phyloP scores from a whole-genome alignment of 2,113 vertebrate species.

The Eurypyga helias region DNA sequence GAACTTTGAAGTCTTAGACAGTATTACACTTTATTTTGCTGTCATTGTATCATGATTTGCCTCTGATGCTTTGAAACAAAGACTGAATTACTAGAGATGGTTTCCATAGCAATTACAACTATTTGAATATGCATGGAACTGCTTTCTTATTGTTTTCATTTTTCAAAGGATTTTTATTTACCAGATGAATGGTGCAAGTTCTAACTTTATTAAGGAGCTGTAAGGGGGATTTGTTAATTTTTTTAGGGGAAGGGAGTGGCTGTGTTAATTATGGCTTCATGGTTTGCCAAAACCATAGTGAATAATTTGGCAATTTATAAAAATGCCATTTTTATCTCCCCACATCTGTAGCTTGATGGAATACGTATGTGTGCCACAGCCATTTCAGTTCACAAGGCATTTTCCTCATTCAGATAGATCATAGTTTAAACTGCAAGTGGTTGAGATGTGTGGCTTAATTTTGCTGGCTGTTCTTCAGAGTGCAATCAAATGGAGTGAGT shows the following conservation, averaged over 20 bases:
- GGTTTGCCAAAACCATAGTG: not conserved
- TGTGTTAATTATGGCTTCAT: not conserved
- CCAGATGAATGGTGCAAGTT: not conserved
- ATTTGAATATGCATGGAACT: not conserved
- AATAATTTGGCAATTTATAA: not conserved
- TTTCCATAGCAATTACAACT: slow-evolving; percentile 65
- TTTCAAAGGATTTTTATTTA: slow-evolving; percentile 27
- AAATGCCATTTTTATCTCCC: not conserved
- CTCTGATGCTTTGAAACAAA: slow-evolving; percentile 34
- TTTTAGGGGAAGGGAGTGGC: not conserved
- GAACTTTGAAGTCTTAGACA: not conserved
- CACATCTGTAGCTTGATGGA: not conserved
- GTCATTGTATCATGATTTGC: slow-evolving; percentile 7
- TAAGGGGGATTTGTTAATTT: not conserved
- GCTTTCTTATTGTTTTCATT: not conserved
- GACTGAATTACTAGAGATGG: not conserved
- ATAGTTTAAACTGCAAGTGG: not conserved
- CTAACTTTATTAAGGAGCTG: not conserved
- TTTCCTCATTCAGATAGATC: not conserved
- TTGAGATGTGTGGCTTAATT: not conserved
- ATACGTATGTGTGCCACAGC: not conserved
- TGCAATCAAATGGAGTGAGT: not conserved
- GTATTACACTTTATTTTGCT: not conserved
- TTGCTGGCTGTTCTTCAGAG: not conserved
- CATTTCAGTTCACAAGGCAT: not conserved